phyloP scores from a whole-genome alignment of 2,113 vertebrate genomes.

The Bagarius yarrelli region DNA sequence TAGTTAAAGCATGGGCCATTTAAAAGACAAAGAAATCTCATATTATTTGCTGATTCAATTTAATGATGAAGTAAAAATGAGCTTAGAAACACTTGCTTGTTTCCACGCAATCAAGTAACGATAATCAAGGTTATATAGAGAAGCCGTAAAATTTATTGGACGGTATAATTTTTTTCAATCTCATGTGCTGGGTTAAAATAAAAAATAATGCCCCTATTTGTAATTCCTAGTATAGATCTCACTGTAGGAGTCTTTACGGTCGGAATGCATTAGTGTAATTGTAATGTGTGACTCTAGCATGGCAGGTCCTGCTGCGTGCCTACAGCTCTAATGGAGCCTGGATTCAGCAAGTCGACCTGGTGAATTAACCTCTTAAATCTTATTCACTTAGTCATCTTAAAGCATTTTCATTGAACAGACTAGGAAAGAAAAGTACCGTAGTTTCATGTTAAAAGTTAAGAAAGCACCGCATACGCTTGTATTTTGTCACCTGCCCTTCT shows the following conservation, averaged over 20 bases:
- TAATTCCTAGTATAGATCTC: constrained; percentile 25
- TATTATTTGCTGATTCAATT: not conserved
- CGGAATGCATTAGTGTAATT: constrained; percentile 38
- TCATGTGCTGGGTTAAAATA: not conserved
- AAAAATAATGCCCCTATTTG: not conserved
- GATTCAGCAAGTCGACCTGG: constrained; percentile 65
- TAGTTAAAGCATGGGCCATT: not conserved
- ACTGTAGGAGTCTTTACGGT: constrained; percentile 31
- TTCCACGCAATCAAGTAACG: not conserved
- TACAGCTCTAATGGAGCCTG: constrained; percentile 59
- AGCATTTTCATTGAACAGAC: not conserved
- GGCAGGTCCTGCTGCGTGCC: constrained; percentile 57
- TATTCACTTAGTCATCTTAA: constrained; percentile 7
- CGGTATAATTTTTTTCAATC: not conserved
- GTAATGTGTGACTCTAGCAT: constrained; percentile 35
- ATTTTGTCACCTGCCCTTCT: constrained; percentile 36
- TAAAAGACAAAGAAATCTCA: not conserved
- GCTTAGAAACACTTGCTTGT: not conserved
- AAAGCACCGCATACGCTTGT: constrained; percentile 8
- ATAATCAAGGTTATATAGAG: not conserved
- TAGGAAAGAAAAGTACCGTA: no score
- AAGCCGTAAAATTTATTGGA: not conserved
- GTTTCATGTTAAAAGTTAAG: no score
- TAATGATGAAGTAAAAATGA: not conserved
- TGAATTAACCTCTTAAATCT: constrained; percentile 54